Conservation (phyloP, 2,113 vertebrate genomes). For the Hippocampus comes region DNA sequence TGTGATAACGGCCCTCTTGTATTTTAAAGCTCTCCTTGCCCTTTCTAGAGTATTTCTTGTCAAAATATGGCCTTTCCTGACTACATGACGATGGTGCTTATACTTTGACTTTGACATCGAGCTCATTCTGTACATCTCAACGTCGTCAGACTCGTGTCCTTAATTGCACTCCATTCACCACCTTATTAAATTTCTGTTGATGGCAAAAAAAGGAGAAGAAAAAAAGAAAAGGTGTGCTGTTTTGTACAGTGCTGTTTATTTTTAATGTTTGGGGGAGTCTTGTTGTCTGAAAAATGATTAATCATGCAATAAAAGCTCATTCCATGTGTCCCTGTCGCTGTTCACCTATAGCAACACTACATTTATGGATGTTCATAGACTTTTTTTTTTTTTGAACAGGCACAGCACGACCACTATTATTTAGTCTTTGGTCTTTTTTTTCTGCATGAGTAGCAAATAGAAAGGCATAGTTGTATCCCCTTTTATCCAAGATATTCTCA, state of each 20-base stretch:
- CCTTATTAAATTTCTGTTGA: constrained; percentile 75
- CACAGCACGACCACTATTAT: neutral
- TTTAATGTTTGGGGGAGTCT: constrained; percentile 71
- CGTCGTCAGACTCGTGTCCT: constrained; percentile 61
- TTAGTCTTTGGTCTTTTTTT: neutral
- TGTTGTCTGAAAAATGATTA: constrained; percentile 78
- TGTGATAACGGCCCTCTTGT: constrained; percentile 77
- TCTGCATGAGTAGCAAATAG: neutral
- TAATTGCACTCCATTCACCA: neutral
- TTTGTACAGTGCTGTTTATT: constrained; percentile 75
- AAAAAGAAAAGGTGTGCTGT: constrained; percentile 66
- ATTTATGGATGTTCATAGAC: neutral
- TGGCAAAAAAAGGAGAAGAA: constrained; percentile 69
- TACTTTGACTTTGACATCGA: constrained; percentile 74
- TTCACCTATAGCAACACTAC: constrained; percentile 38
- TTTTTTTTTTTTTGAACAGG: neutral
- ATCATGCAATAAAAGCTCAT: constrained; percentile 79
- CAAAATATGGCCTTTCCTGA: constrained; percentile 73
- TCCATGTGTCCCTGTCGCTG: constrained; percentile 61
- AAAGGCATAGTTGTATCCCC: neutral
- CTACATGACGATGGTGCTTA: constrained; percentile 77
- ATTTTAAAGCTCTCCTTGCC: constrained; percentile 64
- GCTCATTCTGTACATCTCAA: constrained; percentile 67
- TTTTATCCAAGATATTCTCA: neutral
- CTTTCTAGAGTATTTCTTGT: constrained; percentile 61